Base-by-base conservation (phyloP, 1,140 invertebrate species). In the Delia radicum region DNA sequence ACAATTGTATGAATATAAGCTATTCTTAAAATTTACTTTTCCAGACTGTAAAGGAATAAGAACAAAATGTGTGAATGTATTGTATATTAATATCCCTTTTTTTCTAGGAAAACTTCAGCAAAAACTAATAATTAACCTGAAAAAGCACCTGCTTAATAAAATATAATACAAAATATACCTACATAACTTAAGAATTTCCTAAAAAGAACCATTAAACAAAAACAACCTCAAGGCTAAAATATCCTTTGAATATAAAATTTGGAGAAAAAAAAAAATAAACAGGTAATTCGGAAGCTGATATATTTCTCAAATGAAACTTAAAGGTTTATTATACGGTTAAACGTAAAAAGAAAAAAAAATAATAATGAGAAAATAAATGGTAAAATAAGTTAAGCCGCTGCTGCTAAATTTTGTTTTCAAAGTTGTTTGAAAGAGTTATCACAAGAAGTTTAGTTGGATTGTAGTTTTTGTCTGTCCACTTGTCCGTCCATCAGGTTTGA, bases 221-320 rank as follows among this genome's bases (percentile, higher is more conserved):
- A 55, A 67, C 27, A 13, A 69, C 6, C 65, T 69, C 65, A 69
- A 69, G 65, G 65, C 65, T 67, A 31, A 55, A n/a, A n/a, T n/a
- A n/a, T n/a, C n/a, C 37, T 67, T 12, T n/a, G 18, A 24, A 21
- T 55, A 55, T 18, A 55, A 55, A 55, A 15, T 48, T 15, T 4
- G n/a, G 18, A 8, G 48, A 18, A 55, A 8, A 21, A n/a, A n/a
- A 55, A 21, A 55, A 55, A 55, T 55, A 55, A 55, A 69, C 65
- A 69, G 65, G 65, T 69, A 69, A 69, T 69, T 69, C 65, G 65
- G 65, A 69, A 69, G 65, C 65, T 69, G 65, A 69, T 69, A 69
- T 18, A 69, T 69, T 69, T 69, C 65, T 69, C 12, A 37, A 69
- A 69, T 33, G 15, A 69, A 69, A 48, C 37, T 24, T 31, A 31